Percentiles rank a stretch among this genome's conserved stretches.
These are phyloP conservation scores for Geotrupes spiniger DNA, from an alignment of 2,888 invertebrate genomes.

Conservation along the genomic window DNA sequence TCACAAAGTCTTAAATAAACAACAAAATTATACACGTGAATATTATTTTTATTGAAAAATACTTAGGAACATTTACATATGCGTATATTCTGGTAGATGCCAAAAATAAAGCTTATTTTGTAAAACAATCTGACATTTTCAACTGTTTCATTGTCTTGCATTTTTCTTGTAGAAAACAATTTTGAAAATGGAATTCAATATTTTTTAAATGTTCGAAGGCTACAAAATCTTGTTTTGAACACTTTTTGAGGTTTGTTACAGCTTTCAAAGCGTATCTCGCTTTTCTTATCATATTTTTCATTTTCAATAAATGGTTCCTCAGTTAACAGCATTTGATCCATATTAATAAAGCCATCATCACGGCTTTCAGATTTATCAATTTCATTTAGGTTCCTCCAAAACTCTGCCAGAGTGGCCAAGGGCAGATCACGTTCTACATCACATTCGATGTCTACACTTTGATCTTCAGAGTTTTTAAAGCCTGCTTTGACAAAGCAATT, in stretches of 20 bases:
- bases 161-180: slow-evolving; percentile 1
- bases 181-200: slow-evolving; percentile 9
- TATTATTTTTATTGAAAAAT: too few species aligned
- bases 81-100: too few species aligned
- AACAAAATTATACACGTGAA: too few species aligned
- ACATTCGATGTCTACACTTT: slow-evolving; percentile 2
- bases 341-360: slow-evolving; percentile 8
- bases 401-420: slow-evolving; percentile 5
- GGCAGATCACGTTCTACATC: slow-evolving; percentile 9
- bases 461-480: slow-evolving; percentile 8
- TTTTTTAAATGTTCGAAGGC: slow-evolving; percentile 9
- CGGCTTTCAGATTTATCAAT: not conserved
- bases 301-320: slow-evolving; percentile 9
- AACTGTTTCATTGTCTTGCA: slow-evolving; percentile 6
- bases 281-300: slow-evolving; percentile 5
- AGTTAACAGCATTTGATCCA: slow-evolving; percentile 8
- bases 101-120: not conserved
- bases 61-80: too few species aligned
- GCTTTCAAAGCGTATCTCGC: not conserved
- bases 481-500: slow-evolving; percentile 17
- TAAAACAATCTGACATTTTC: slow-evolving; percentile 4
- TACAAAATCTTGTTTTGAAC: slow-evolving; percentile 7
- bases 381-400: slow-evolving; percentile 7
- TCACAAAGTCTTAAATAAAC: too few species aligned
- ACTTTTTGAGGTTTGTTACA: slow-evolving; percentile 5